Evolutionary conservation across 2,888 invertebrate genomes (phyloP).

Genomic region (Achlya flavicornis): DNA sequence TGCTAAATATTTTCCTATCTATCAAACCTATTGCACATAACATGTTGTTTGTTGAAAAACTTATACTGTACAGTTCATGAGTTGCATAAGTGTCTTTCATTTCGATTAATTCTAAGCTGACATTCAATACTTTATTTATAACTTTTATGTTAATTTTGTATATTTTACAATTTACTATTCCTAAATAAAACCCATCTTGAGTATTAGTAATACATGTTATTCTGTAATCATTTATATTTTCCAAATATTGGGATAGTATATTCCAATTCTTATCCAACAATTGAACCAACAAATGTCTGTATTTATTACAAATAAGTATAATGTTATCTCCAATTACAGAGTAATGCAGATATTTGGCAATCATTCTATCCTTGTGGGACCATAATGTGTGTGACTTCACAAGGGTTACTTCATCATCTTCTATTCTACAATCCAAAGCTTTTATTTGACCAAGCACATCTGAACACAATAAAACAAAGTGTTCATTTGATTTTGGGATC

Average conservation of each 20-base stretch:
- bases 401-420: constrained; percentile 35
- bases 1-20: constrained; percentile 52
- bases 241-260: constrained; percentile 49
- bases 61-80: constrained; percentile 52
- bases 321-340: constrained; percentile 41
- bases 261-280: constrained; percentile 50
- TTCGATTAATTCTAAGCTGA: constrained; percentile 38
- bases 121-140: constrained; percentile 31
- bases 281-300: constrained; percentile 64
- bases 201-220: constrained; percentile 53
- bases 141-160: constrained; percentile 50
- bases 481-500: constrained; percentile 43
- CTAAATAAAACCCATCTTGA: constrained; percentile 43
- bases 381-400: constrained; percentile 46
- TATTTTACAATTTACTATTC: constrained; percentile 58
- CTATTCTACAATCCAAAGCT: constrained; percentile 44
- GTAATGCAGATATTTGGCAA: constrained; percentile 46
- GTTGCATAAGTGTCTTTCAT: constrained; percentile 51
- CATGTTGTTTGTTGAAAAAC: constrained; percentile 53
- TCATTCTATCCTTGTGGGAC: constrained; percentile 66
- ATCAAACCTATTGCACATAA: constrained; percentile 51
- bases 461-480: constrained; percentile 52
- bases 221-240: constrained; percentile 65
- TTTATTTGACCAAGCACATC: constrained; percentile 58
- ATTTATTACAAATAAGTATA: constrained; percentile 60